phyloP scores from a whole-genome alignment of 2,113 vertebrate genomes.

The Numida meleagris region DNA sequence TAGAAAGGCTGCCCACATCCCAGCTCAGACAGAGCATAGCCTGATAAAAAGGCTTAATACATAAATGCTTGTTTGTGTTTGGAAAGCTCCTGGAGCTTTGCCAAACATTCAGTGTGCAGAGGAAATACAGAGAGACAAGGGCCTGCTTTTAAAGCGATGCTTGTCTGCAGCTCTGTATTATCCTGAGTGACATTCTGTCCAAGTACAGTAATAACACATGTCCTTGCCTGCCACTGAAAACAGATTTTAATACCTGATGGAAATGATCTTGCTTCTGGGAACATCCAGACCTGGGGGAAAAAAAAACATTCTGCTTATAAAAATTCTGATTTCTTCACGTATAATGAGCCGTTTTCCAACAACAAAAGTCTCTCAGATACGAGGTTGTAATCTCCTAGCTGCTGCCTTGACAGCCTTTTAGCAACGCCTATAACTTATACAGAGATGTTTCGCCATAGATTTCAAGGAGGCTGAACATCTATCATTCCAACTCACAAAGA shows the following conservation, averaged over 20 bases:
- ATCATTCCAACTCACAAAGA: not conserved
- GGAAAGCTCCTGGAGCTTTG: slow-evolving; percentile 63
- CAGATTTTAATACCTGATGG: slow-evolving; percentile 23
- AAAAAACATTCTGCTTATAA: not conserved
- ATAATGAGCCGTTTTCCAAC: not conserved
- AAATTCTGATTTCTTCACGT: not conserved
- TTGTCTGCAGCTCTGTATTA: slow-evolving; percentile 58
- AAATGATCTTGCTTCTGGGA: not conserved
- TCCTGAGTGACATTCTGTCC: slow-evolving; percentile 65
- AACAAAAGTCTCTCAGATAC: slow-evolving; percentile 14
- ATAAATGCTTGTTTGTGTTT: slow-evolving; percentile 70
- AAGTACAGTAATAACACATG: slow-evolving; percentile 43
- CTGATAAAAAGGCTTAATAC: slow-evolving; percentile 69
- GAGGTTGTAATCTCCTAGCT: not conserved
- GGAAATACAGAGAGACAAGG: slow-evolving; percentile 67
- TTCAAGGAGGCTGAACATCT: not conserved
- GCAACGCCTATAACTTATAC: not conserved
- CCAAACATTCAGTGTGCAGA: slow-evolving; percentile 55
- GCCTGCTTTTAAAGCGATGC: slow-evolving; percentile 52
- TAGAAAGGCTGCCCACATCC: slow-evolving; percentile 59
- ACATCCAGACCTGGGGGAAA: not conserved
- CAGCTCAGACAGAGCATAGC: slow-evolving; percentile 55
- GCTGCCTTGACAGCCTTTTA: not conserved
- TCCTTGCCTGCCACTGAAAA: slow-evolving; percentile 20
- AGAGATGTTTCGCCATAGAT: not conserved